phyloP scores from a whole-genome alignment of 2,113 vertebrate genomes.

The Phasianus colchicus region DNA sequence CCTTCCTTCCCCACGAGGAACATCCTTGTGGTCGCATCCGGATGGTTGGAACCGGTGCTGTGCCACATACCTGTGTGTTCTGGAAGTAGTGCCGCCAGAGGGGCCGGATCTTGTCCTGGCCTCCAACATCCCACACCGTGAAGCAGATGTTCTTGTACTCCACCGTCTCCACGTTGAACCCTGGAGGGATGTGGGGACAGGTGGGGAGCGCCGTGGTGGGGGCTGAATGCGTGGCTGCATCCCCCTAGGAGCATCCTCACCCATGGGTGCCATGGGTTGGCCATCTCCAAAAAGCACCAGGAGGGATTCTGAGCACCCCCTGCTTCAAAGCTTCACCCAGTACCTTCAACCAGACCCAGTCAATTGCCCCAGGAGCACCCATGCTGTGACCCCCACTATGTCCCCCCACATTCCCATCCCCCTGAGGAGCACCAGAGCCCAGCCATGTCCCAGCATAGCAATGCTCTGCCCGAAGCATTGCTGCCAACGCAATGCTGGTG shows the following conservation, averaged over 20 bases:
- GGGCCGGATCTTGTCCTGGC: constrained; percentile 98
- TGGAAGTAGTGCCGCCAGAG: constrained; percentile 99
- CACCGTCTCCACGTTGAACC: constrained; percentile 98
- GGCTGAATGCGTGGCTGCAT: no score
- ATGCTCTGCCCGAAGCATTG: neutral
- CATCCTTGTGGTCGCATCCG: neutral
- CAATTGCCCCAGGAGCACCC: no score
- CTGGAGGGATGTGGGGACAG: constrained; percentile 56
- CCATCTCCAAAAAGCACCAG: neutral
- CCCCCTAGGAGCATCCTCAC: neutral
- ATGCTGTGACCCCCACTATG: no score
- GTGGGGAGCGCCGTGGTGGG: neutral
- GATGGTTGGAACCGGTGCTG: neutral
- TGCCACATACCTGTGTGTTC: constrained; percentile 89
- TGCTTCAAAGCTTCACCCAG: neutral
- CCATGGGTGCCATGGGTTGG: neutral
- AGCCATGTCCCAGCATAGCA: no score
- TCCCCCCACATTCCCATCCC: accelerated
- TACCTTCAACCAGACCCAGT: neutral
- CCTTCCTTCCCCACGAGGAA: neutral
- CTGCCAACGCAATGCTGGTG: no score
- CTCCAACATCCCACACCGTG: constrained; percentile 98
- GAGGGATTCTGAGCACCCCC: neutral
- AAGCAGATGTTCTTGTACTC: constrained; percentile 99
- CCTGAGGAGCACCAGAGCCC: neutral